Evolutionary conservation across 2,888 invertebrate species (phyloP).

Genomic region (Xiphydria camelus): DNA sequence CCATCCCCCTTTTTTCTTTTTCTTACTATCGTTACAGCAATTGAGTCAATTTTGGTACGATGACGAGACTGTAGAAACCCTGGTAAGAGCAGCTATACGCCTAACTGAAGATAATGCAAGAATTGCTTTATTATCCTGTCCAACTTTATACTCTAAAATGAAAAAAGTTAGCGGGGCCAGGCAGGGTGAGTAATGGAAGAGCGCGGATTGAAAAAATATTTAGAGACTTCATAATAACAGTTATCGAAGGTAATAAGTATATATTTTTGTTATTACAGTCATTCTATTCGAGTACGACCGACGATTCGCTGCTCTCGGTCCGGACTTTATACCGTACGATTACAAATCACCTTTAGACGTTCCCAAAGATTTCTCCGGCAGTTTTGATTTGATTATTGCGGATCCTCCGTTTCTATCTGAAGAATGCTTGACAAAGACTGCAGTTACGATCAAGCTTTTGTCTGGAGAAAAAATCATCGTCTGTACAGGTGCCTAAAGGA

Average conservation of each 20-base stretch:
- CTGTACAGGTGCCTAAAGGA: slow-evolving; percentile 82
- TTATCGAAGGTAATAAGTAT: slow-evolving; percentile 10
- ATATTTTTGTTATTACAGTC: slow-evolving; percentile 62
- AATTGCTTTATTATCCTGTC: slow-evolving; percentile 86
- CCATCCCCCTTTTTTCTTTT: too few relatives aligned
- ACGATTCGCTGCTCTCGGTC: slow-evolving; percentile 77
- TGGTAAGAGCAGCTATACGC: slow-evolving; percentile 71
- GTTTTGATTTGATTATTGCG: slow-evolving; percentile 83
- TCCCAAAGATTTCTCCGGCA: slow-evolving; percentile 62
- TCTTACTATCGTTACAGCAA: slow-evolving; percentile 75
- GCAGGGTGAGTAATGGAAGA: slow-evolving; percentile 54
- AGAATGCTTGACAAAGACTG: slow-evolving; percentile 86
- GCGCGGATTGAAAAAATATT: slow-evolving; percentile 2
- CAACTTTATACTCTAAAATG: slow-evolving; percentile 76
- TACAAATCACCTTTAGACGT: slow-evolving; percentile 78
- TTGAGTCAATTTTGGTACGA: slow-evolving; percentile 98
- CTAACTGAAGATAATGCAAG: slow-evolving; percentile 62
- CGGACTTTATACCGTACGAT: slow-evolving; percentile 84
- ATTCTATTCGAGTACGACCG: slow-evolving; percentile 82
- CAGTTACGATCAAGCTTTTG: slow-evolving; percentile 75
- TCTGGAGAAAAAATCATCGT: slow-evolving; percentile 77
- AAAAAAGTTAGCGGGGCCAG: slow-evolving; percentile 61
- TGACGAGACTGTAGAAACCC: slow-evolving; percentile 71
- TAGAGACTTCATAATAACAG: too few relatives aligned
- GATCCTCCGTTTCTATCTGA: slow-evolving; percentile 95